Percentiles rank a stretch among this genome's conserved stretches.
phyloP scores from a whole-genome alignment of 2,888 invertebrate species.

The Deilephila porcellus region DNA sequence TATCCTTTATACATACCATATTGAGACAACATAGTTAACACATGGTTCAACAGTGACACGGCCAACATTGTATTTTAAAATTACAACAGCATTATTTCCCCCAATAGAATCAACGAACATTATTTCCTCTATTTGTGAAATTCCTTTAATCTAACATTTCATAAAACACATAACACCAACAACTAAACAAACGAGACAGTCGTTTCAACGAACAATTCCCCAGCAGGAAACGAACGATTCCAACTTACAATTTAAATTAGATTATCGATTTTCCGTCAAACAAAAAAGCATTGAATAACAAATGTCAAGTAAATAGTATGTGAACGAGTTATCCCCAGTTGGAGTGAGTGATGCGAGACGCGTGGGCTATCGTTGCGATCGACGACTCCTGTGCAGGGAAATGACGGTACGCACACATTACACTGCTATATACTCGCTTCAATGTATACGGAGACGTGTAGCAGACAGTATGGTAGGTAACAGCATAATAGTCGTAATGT shows the following conservation, averaged over 20 bases:
- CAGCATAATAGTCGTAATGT: not conserved
- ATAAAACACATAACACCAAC: not conserved
- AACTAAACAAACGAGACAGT: conserved; percentile 35
- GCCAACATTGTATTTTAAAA: too few relatives aligned
- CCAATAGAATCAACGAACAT: too few relatives aligned
- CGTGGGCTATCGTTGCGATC: conserved; percentile 82
- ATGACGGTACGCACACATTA: conserved; percentile 56
- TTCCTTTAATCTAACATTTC: not conserved
- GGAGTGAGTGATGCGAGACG: conserved; percentile 83
- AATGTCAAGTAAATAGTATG: conserved; percentile 78
- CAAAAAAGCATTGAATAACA: conserved; percentile 68
- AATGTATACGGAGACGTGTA: conserved; percentile 27
- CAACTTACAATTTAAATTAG: conserved; percentile 49
- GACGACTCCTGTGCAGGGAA: conserved; percentile 78
- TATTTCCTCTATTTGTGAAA: too few relatives aligned
- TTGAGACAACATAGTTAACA: too few relatives aligned
- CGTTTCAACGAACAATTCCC: conserved; percentile 27
- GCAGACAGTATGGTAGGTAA: not conserved
- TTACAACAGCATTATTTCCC: too few relatives aligned
- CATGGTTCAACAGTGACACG: too few relatives aligned
- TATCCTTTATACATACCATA: too few relatives aligned
- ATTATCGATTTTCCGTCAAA: conserved; percentile 71
- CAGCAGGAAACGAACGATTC: conserved; percentile 9
- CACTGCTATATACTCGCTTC: conserved; percentile 37
- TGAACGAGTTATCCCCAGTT: conserved; percentile 73